phyloP scores from a whole-genome alignment of 2,113 vertebrate species.

The Paracanthobrama guichenoti region DNA sequence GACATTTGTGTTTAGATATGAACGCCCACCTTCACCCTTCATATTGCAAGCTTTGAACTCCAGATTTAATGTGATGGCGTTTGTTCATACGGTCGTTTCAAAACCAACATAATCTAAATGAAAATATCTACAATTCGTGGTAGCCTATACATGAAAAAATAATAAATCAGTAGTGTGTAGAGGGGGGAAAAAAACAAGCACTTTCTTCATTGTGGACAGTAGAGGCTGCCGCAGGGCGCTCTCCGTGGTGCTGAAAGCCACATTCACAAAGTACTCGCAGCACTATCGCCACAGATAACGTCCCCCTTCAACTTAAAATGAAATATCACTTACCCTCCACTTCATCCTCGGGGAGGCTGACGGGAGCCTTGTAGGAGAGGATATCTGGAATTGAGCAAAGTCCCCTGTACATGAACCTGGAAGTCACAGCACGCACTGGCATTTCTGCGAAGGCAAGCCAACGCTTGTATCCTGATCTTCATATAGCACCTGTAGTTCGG shows the following conservation, averaged over 20 bases:
- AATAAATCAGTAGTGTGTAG: neutral
- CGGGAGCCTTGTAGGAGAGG: slow-evolving; percentile 83
- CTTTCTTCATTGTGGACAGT: slow-evolving; percentile 5
- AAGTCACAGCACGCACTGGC: slow-evolving; percentile 96
- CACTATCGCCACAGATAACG: slow-evolving; percentile 2
- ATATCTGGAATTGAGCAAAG: slow-evolving; percentile 94
- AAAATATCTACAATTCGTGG: neutral
- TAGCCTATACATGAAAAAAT: no score
- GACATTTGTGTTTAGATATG: neutral
- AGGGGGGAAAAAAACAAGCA: neutral
- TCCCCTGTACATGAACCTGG: slow-evolving; percentile 98
- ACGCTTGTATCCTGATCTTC: slow-evolving; percentile 74
- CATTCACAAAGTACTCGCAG: neutral
- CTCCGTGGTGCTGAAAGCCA: slow-evolving; percentile 41
- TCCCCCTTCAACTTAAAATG: neutral
- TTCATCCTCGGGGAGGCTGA: slow-evolving; percentile 91
- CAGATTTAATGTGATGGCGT: neutral
- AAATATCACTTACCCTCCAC: slow-evolving; percentile 85
- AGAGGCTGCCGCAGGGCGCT: slow-evolving; percentile 21
- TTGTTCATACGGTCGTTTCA: neutral
- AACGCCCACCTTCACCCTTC: slow-evolving; percentile 1
- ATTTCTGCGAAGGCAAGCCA: slow-evolving; percentile 83
- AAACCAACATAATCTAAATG: neutral
- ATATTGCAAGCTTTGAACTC: neutral
- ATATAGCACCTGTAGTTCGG: slow-evolving; percentile 72